phyloP scores from a whole-genome alignment of 2,888 invertebrate species.

The Chaetogeoica ovagalla region DNA sequence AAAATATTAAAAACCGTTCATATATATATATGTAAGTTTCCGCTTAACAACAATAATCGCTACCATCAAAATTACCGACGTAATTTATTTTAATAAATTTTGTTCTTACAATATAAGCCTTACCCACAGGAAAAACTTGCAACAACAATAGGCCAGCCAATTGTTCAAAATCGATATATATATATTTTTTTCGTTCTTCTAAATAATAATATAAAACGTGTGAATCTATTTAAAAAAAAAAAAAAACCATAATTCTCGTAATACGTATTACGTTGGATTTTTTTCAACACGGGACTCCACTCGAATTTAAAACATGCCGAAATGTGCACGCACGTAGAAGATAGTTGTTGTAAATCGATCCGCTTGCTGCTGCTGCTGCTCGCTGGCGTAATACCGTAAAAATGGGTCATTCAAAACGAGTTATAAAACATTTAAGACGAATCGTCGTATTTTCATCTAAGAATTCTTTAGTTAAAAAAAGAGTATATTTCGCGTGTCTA shows the following conservation, averaged over 20 bases:
- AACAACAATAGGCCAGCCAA: no score
- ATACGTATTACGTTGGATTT: neutral
- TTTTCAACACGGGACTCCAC: slow-evolving; percentile 5
- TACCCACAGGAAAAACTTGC: no score
- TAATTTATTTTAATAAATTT: no score
- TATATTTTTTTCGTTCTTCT: no score
- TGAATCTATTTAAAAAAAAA: no score
- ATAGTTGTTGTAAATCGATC: slow-evolving; percentile 42
- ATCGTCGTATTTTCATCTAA: neutral
- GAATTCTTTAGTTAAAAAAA: neutral
- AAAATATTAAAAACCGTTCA: no score
- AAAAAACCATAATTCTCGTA: neutral
- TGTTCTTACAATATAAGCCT: no score
- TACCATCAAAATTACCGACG: no score
- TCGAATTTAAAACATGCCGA: slow-evolving; percentile 18
- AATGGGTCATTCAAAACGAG: slow-evolving; percentile 38
- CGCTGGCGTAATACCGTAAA: slow-evolving; percentile 10
- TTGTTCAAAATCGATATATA: no score
- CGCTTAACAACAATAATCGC: no score
- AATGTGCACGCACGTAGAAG: neutral
- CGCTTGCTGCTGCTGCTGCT: slow-evolving; percentile 6
- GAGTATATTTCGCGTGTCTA: neutral
- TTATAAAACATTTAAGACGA: slow-evolving; percentile 23
- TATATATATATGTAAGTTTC: no score
- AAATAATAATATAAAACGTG: no score